Evolutionary conservation across 2,888 invertebrate genomes (phyloP), one percentile per base, ranked within the genome.

Genomic region (Caradrina clavipalpis): DNA sequence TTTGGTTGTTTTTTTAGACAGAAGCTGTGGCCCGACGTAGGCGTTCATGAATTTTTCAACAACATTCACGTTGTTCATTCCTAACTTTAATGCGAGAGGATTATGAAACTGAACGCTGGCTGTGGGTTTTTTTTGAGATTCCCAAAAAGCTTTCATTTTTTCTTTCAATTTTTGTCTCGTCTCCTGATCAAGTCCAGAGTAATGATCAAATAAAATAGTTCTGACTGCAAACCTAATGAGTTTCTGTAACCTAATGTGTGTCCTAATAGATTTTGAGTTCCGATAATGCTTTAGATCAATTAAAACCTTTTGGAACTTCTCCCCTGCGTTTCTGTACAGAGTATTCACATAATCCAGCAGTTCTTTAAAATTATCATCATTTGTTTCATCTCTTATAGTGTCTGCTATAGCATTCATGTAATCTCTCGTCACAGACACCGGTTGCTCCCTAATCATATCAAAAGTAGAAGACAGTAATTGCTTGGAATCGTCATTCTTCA

Each of bases 191-290:
- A 92, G 74, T n/a, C 78, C 72, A 0, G 87, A 83, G 65, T 88
- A 91, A 67, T 90, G 87, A 72, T 93, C 88, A 57, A 90, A 89
- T 0, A 93, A 26, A 0, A 90, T 21, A n/a, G 69, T 73, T n/a
- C 85, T 69, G 0, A 94, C 47, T 0, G 85, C 88, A 0, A 78
- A 59, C 62, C 77, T 83, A 0, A 93, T 60, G 0, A 90, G 65
- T 21, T 81, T 63, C 2, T 74, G 66, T 2, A 93, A 56, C 22
- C 88, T 68, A 0, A 79, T 45, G 19, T 82, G 81, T 2, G 80
- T 22, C 22, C 84, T 74, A 55, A 82, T 83, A 0, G 76, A 61
- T 72, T 84, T 85, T 0, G 47, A 62, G 1, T 83, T 54, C 10
- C 42, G 81, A 42, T 89, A 91, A 0, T 74, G 53, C 7, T 88